phyloP scores from a whole-genome alignment of 2,797 vertebrate genomes.

The Enteromius thamalakanensis region DNA sequence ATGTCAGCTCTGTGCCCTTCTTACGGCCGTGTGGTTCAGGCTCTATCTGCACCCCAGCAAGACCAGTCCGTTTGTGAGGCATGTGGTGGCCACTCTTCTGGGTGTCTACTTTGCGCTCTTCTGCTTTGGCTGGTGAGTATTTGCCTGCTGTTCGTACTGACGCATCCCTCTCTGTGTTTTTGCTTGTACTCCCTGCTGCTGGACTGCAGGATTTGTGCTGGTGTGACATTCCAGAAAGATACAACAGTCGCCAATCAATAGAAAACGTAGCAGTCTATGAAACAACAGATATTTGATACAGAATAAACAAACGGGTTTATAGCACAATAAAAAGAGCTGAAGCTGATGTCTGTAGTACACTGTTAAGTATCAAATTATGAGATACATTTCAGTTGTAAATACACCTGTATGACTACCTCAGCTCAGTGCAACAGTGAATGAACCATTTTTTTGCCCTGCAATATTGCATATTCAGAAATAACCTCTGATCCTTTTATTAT shows the following conservation, averaged over 20 bases:
- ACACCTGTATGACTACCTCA: slow-evolving; percentile 5
- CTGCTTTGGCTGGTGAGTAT: slow-evolving; percentile 92
- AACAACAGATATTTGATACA: slow-evolving; percentile 37
- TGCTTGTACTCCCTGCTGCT: not conserved
- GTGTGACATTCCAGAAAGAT: slow-evolving; percentile 27
- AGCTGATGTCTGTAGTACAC: slow-evolving; percentile 11
- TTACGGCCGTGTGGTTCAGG: slow-evolving; percentile 87
- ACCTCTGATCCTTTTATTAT: not conserved
- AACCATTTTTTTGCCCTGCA: too few relatives aligned
- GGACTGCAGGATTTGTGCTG: slow-evolving; percentile 3
- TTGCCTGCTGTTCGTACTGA: not conserved
- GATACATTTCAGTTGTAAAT: slow-evolving; percentile 6
- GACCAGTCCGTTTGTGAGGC: slow-evolving; percentile 85
- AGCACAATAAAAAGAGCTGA: slow-evolving; percentile 8
- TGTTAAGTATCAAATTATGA: slow-evolving; percentile 3
- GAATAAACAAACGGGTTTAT: slow-evolving; percentile 28
- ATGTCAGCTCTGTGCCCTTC: slow-evolving; percentile 89
- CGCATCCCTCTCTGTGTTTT: not conserved
- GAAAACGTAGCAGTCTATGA: slow-evolving; percentile 26
- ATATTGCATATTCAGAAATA: not conserved
- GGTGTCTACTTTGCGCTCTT: slow-evolving; percentile 91
- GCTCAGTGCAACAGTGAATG: not conserved
- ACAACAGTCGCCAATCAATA: not conserved
- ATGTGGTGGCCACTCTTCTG: slow-evolving; percentile 86
- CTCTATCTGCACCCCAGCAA: slow-evolving; percentile 88